phyloP scores from a whole-genome alignment of 2,797 vertebrate species.

The Tapirus indicus region DNA sequence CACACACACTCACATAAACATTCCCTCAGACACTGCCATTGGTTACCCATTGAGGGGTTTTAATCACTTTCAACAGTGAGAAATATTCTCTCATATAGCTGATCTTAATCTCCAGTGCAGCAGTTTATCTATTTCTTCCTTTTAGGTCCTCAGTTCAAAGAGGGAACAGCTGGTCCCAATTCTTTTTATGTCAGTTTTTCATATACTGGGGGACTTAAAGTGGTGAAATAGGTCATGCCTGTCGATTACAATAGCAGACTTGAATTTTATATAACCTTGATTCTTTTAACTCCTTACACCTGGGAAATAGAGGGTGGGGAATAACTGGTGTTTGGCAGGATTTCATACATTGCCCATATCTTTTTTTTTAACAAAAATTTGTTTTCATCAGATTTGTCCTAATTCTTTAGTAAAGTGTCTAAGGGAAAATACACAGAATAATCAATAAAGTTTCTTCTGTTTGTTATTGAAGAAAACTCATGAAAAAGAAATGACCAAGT shows the following conservation, averaged over 20 bases:
- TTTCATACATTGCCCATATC: conserved; percentile 7
- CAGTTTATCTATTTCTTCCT: conserved; percentile 63
- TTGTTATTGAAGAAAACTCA: background rate
- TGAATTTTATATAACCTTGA: conserved; percentile 47
- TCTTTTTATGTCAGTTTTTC: conserved; percentile 58
- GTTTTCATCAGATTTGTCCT: background rate
- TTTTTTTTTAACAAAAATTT: background rate
- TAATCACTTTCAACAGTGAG: conserved; percentile 25
- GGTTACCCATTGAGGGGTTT: background rate
- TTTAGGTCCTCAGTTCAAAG: conserved; percentile 24
- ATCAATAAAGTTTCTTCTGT: background rate
- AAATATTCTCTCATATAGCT: conserved; percentile 50
- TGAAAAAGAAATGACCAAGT: background rate
- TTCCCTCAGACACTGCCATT: background rate
- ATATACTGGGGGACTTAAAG: background rate
- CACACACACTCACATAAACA: background rate
- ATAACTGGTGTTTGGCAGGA: conserved; percentile 3
- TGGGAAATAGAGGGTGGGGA: background rate
- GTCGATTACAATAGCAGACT: conserved; percentile 14
- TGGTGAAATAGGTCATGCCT: conserved; percentile 26
- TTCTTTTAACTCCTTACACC: background rate
- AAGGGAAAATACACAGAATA: conserved; percentile 8
- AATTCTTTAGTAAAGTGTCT: conserved; percentile 51
- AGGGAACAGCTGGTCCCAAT: conserved; percentile 36
- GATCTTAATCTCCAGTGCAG: conserved; percentile 49